Evolutionary conservation across 2,113 vertebrate species (phyloP).

Genomic region (Suncus etruscus): DNA sequence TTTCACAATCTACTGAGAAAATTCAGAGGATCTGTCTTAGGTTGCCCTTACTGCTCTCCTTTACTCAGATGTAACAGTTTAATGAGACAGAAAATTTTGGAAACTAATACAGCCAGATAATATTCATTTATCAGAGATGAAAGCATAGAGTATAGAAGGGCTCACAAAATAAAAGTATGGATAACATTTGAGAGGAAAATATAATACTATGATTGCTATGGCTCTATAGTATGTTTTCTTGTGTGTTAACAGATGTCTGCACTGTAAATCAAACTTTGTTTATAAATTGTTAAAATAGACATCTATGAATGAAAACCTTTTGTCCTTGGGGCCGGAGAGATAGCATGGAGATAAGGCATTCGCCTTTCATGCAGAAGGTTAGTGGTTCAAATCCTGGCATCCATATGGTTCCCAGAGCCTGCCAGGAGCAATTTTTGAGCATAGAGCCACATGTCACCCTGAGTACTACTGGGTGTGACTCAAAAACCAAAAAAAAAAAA

Average conservation of each 20-base stretch:
- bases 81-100: background rate
- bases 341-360: too few species aligned
- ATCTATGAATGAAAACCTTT: background rate
- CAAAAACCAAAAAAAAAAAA: too few species aligned
- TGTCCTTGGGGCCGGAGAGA: too few species aligned
- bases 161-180: background rate
- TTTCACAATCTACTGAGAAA: background rate
- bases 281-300: background rate
- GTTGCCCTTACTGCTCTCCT: background rate
- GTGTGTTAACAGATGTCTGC: background rate
- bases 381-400: too few species aligned
- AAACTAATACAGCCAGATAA: background rate
- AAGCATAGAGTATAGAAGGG: conserved; percentile 14
- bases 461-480: too few species aligned
- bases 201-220: background rate
- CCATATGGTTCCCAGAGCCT: too few species aligned
- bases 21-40: background rate
- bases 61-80: background rate
- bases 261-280: background rate
- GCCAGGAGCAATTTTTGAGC: too few species aligned
- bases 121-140: background rate
- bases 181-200: background rate
- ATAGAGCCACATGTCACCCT: too few species aligned
- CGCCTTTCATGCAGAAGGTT: too few species aligned
- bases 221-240: accelerated